Evolutionary conservation across 1,140 invertebrate species (phyloP).

Genomic region (Gonioctena quinquepunctata): DNA sequence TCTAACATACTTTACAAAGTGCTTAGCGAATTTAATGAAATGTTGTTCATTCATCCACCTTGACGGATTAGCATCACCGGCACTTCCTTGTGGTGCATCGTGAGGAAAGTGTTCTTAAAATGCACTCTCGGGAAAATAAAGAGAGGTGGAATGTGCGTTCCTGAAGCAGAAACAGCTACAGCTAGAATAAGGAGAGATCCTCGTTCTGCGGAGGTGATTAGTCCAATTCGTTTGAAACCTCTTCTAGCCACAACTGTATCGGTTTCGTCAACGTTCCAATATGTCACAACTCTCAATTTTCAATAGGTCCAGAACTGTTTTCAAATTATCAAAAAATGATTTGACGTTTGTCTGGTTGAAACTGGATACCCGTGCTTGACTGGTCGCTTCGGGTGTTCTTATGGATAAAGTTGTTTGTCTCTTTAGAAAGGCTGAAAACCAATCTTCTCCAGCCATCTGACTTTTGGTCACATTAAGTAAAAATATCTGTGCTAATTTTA

Average conservation of each 20-base stretch:
- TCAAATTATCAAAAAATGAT: constrained; percentile 22
- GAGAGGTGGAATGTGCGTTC: constrained; percentile 51
- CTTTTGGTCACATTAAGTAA: too few species aligned
- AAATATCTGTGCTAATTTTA: too few species aligned
- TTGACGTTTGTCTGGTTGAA: constrained; percentile 1
- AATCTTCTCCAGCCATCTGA: constrained; percentile 27
- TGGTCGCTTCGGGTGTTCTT: constrained; percentile 26
- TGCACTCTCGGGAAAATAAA: constrained; percentile 52
- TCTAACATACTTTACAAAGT: too few species aligned
- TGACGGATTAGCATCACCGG: constrained; percentile 56
- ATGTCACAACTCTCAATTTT: constrained; percentile 18
- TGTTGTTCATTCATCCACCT: too few species aligned
- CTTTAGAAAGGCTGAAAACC: constrained; percentile 20
- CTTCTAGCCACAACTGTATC: constrained; percentile 47
- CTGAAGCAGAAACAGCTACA: constrained; percentile 50
- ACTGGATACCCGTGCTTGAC: constrained; percentile 5
- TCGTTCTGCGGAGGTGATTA: constrained; percentile 53
- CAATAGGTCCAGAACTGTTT: constrained; percentile 10
- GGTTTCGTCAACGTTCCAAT: constrained; percentile 14
- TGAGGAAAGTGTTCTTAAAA: constrained; percentile 49
- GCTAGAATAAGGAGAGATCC: constrained; percentile 53
- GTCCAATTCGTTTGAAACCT: constrained; percentile 51
- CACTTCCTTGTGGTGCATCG: constrained; percentile 48
- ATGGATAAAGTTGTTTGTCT: constrained; percentile 10
- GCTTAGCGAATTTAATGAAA: too few species aligned